These are phyloP conservation scores for Ladona fulva DNA, from an alignment of 1,140 invertebrate genomes.

Conservation along the genomic window DNA sequence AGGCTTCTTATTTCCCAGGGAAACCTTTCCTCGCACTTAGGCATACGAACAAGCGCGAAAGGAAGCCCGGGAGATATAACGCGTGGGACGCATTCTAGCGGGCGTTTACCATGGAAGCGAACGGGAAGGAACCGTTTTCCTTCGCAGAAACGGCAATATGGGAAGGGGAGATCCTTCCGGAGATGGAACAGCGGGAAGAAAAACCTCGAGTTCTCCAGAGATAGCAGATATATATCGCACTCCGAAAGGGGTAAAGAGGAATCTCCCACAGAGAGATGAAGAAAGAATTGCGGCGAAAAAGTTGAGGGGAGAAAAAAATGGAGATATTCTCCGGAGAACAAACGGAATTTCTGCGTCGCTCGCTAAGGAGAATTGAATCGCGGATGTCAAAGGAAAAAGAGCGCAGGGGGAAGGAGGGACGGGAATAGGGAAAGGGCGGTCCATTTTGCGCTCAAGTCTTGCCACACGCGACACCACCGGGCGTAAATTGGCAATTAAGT, in stretches of 20 bases:
- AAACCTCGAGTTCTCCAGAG: too few relatives aligned
- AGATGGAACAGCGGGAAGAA: too few relatives aligned
- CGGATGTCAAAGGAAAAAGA: too few relatives aligned
- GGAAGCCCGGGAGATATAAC: not conserved
- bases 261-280: not conserved
- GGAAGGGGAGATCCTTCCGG: not conserved
- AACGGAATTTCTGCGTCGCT: too few relatives aligned
- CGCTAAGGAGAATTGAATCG: too few relatives aligned
- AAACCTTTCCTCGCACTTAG: not conserved
- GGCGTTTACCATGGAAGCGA: not conserved
- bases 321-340: not conserved
- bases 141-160: too few relatives aligned
- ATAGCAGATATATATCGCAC: too few relatives aligned
- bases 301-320: not conserved
- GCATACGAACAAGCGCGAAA: not conserved
- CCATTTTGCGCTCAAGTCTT: not conserved
- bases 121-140: not conserved
- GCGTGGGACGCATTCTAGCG: not conserved
- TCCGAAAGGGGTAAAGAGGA: not conserved
- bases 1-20: not conserved
- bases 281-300: not conserved
- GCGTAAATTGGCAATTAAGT: not conserved
- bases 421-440: not conserved
- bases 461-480: not conserved
- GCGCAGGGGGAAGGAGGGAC: too few relatives aligned